Evolutionary conservation across 1,140 invertebrate genomes (phyloP).

Genomic region (Drosophila repleta): DNA sequence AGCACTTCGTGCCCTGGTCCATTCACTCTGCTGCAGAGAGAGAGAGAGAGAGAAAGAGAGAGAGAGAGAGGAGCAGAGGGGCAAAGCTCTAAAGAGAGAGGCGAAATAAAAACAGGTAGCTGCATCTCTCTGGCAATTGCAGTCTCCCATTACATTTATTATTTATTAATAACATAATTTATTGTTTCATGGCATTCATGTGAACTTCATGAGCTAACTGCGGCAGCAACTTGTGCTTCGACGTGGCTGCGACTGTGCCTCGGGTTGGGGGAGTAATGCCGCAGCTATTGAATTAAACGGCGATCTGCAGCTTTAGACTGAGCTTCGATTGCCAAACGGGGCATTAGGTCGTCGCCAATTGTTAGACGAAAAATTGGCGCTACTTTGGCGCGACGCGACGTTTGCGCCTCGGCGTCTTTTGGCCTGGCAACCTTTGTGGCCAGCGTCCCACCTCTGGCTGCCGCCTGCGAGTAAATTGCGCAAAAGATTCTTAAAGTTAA

Average conservation of each 20-base stretch:
- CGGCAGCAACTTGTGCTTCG: slow-evolving; percentile 23
- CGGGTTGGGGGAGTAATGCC: slow-evolving; percentile 1
- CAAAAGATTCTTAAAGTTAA: slow-evolving; percentile 82
- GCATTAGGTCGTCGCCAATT: slow-evolving; percentile 79
- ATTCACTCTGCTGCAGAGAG: not conserved
- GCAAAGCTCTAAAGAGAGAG: too few species aligned
- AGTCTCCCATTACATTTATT: slow-evolving; percentile 83
- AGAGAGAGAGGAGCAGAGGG: too few species aligned
- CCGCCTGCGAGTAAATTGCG: slow-evolving; percentile 64
- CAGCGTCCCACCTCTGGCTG: slow-evolving; percentile 21
- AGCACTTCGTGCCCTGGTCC: slow-evolving; percentile 32
- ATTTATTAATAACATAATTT: slow-evolving; percentile 84
- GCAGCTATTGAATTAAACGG: slow-evolving; percentile 76
- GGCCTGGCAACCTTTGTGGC: slow-evolving; percentile 7
- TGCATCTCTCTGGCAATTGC: slow-evolving; percentile 56
- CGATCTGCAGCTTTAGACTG: slow-evolving; percentile 9
- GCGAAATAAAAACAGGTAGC: slow-evolving; percentile 71
- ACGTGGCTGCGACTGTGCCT: too few species aligned
- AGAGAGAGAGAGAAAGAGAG: not conserved
- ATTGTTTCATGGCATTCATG: slow-evolving; percentile 84
- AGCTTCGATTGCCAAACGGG: slow-evolving; percentile 71
- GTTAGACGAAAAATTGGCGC: slow-evolving; percentile 80
- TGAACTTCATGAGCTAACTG: slow-evolving; percentile 69
- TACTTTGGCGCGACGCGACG: slow-evolving; percentile 61
- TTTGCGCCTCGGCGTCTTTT: slow-evolving; percentile 11